Conservation (phyloP, 2,797 vertebrate species). For the Gallirallus australis region DNA sequence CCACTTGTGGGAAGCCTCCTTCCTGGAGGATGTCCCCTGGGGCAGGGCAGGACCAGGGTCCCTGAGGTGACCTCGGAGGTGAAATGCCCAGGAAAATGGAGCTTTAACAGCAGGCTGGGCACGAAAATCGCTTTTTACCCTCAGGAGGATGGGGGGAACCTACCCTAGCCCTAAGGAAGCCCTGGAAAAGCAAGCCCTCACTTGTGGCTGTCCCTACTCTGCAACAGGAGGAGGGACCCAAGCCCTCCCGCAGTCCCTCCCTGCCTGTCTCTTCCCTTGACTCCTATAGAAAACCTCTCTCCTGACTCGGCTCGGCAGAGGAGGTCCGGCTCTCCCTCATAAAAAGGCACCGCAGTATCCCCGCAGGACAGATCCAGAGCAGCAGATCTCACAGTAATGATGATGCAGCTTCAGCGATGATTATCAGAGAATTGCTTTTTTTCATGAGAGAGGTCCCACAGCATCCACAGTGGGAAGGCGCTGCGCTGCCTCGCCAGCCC, state of each 20-base stretch:
- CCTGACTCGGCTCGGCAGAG: accelerated
- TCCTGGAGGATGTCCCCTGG: neutral
- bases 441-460: neutral
- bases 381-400: neutral
- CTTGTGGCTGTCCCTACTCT: accelerated
- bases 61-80: neutral
- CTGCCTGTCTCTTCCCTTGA: neutral
- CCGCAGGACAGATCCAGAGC: neutral
- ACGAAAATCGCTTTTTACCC: neutral
- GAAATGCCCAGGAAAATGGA: neutral
- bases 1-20: neutral
- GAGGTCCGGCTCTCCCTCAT: neutral
- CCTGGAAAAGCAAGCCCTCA: neutral
- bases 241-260: neutral
- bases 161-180: neutral
- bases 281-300: neutral
- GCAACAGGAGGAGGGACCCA: neutral
- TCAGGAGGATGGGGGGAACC: neutral
- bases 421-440: neutral
- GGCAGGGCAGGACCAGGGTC: neutral
- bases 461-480: neutral
- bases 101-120: neutral
- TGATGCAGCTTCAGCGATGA: neutral
- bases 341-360: neutral
- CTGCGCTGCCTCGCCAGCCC: neutral